A percentile compares a stretch with the other conserved stretches of the same genome.
Conservation (phyloP, 2,113 vertebrate species). For the Actenoides lindsayi region DNA sequence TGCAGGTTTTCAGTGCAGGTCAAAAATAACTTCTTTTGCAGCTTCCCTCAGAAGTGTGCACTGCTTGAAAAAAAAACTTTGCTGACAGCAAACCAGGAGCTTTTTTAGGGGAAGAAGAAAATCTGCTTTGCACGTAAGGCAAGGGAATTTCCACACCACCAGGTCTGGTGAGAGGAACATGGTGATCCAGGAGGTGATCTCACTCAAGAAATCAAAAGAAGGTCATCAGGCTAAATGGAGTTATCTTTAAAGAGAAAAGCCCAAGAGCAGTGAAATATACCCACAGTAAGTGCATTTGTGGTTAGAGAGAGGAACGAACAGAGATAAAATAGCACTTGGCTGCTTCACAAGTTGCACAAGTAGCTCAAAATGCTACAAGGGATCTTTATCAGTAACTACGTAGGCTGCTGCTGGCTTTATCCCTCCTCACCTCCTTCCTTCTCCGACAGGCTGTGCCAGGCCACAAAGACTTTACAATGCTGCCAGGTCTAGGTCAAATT, state of each 20-base stretch:
- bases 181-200: neutral
- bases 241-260: neutral
- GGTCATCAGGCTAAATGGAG: neutral
- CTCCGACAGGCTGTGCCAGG: neutral
- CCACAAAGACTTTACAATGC: neutral
- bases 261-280: neutral
- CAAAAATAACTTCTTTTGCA: neutral
- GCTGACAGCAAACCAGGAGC: neutral
- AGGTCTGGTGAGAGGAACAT: neutral
- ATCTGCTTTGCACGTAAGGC: neutral
- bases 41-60: neutral
- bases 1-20: neutral
- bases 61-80: neutral
- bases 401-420: neutral
- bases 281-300: neutral
- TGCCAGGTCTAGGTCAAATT: neutral
- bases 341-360: neutral
- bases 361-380: neutral
- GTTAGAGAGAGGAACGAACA: neutral
- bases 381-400: neutral
- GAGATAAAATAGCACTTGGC: neutral
- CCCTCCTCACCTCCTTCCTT: neutral
- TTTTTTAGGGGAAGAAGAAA: neutral
- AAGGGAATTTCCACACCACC: neutral
- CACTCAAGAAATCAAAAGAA: neutral